Conservation (phyloP, 2,113 vertebrate species). For the Stegastes partitus region DNA sequence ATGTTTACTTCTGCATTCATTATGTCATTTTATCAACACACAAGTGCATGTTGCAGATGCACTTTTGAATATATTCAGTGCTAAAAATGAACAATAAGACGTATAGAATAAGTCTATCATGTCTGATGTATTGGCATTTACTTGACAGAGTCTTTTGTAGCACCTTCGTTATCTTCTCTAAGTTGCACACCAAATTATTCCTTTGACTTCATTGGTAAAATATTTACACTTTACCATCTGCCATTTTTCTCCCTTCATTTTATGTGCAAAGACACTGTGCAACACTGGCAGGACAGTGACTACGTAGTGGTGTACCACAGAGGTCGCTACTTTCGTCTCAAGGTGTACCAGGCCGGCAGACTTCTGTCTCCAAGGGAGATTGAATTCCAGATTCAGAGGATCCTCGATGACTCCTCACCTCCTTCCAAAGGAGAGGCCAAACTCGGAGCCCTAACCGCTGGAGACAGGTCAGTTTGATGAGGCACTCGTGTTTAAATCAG, state of each 20-base stretch:
- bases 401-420: conserved; percentile 85
- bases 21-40: too few species aligned
- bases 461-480: conserved; percentile 84
- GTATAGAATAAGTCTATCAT: neutral
- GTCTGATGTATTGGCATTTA: neutral
- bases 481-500: neutral
- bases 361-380: conserved; percentile 89
- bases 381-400: conserved; percentile 90
- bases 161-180: neutral
- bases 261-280: conserved; percentile 82
- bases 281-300: conserved; percentile 88
- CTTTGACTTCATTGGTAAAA: neutral
- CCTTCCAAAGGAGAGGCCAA: conserved; percentile 88
- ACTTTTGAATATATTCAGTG: neutral
- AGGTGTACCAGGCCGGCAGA: conserved; percentile 85
- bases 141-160: neutral
- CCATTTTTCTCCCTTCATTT: conserved; percentile 2
- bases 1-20: too few species aligned
- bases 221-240: neutral
- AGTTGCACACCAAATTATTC: neutral
- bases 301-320: conserved; percentile 90
- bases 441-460: conserved; percentile 89
- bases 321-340: conserved; percentile 90
- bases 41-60: too few species aligned
- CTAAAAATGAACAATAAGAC: neutral